Base-by-base conservation (phyloP, 2,113 vertebrate genomes). In the Orcinus orca region DNA sequence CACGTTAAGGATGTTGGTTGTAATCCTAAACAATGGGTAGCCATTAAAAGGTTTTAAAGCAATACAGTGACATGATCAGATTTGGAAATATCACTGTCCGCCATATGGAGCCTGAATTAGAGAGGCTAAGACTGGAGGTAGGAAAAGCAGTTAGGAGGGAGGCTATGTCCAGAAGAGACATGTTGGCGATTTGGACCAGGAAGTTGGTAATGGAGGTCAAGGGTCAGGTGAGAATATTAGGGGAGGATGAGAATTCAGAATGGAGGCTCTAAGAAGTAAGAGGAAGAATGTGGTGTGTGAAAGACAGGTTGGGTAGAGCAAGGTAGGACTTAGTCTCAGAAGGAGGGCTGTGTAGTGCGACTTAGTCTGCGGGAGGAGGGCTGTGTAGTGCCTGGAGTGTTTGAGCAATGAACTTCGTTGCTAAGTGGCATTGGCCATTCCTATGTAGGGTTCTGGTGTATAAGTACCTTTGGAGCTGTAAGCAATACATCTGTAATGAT, bases 331-430 rank as follows among this genome's bases (percentile, higher is more conserved):
- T 47, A 17, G 26, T 79, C 68, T 93, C 29, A 90, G 55, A 94
- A 96, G 31, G 29, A 91, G 65, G n/a, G 15, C n/a, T 89, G 15
- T 15, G 13, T 38, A 50, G 47, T 68, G 21, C 21, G 12, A n/a
- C 8, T 74, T 47, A 14, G 26, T 79, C 70, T 93, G 6, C 25
- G 83, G 47, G 92, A 96, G 31, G 29, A 91, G 44, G n/a, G 15
- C n/a, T 89, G 15, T 15, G 10, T 38, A 41, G 41, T 63, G 21
- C 26, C 33, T 74, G 26, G 70, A 50, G 58, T 63, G 13, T 74
- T 84, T 96, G 90, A 96, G 25, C 12, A 53, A 60, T 73, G 36
- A 31, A 68, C 31, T 94, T 79, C 73, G n/a, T 89, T 88, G 62
- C 53, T 77, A 90, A 94, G 53, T 96, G 60, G 17, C 77, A 88